phyloP scores from a whole-genome alignment of 2,888 invertebrate species.

The Lithophane leautieri region DNA sequence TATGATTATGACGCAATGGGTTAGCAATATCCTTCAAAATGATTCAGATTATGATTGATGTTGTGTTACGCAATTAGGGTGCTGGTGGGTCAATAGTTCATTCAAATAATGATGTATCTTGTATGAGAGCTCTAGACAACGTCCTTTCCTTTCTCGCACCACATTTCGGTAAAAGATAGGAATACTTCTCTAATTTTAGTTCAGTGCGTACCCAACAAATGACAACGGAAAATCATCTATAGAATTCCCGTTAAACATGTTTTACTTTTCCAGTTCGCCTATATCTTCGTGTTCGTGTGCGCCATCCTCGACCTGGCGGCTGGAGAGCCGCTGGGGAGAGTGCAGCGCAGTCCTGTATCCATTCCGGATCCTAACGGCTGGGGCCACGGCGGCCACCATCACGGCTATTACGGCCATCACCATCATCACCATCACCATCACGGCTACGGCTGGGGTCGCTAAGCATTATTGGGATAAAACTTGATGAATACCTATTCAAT shows the following conservation, averaged over 20 bases:
- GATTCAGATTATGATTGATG: too few relatives aligned
- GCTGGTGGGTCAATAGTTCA: too few relatives aligned
- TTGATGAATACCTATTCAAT: neutral
- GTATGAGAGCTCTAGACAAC: too few relatives aligned
- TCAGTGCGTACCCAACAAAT: neutral
- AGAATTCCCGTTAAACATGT: neutral
- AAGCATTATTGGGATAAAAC: neutral
- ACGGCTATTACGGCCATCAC: neutral
- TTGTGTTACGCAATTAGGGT: too few relatives aligned
- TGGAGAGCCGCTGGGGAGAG: conserved; percentile 3
- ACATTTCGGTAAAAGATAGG: neutral
- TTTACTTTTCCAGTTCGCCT: conserved; percentile 17
- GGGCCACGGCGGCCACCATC: neutral
- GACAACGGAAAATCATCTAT: too few relatives aligned
- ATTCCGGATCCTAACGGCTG: conserved; percentile 7
- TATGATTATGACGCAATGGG: too few relatives aligned
- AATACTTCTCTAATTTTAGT: neutral
- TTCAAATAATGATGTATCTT: too few relatives aligned
- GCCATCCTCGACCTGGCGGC: conserved; percentile 4
- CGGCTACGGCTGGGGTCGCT: neutral
- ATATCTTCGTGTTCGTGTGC: conserved; percentile 5
- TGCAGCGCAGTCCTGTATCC: conserved; percentile 36
- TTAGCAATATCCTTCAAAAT: too few relatives aligned
- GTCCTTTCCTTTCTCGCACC: neutral
- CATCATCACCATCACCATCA: neutral